phyloP scores from a whole-genome alignment of 2,113 vertebrate genomes.

The Prinia subflava region DNA sequence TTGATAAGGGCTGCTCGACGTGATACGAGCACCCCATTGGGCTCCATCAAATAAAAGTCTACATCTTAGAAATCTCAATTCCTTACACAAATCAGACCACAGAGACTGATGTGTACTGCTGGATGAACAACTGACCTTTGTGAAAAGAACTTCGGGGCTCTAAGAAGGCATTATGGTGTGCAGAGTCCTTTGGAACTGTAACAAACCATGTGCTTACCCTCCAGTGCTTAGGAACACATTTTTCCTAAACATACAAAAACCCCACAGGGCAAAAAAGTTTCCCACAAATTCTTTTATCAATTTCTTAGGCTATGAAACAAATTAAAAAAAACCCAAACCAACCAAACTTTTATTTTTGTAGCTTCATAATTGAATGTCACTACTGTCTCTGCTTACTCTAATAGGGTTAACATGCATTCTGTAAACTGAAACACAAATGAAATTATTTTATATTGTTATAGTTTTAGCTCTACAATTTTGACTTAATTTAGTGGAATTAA shows the following conservation, averaged over 20 bases:
- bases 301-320: background rate
- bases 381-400: background rate
- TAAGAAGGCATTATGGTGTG: background rate
- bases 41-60: constrained; percentile 21
- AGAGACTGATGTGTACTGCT: background rate
- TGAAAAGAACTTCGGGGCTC: constrained; percentile 1
- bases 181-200: background rate
- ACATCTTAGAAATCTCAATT: background rate
- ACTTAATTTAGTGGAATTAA: background rate
- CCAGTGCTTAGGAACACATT: background rate
- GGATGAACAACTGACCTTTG: background rate
- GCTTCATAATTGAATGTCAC: background rate
- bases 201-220: background rate
- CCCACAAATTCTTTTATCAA: background rate
- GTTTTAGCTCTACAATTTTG: background rate
- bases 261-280: rapidly evolving
- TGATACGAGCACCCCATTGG: constrained; percentile 12
- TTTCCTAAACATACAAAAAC: background rate
- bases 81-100: background rate
- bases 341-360: background rate
- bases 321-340: background rate
- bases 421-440: background rate
- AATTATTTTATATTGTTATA: background rate
- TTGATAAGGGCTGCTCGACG: background rate
- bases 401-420: background rate